Conservation (phyloP, 2,113 vertebrate genomes). For the Anser brachyrhynchus region DNA sequence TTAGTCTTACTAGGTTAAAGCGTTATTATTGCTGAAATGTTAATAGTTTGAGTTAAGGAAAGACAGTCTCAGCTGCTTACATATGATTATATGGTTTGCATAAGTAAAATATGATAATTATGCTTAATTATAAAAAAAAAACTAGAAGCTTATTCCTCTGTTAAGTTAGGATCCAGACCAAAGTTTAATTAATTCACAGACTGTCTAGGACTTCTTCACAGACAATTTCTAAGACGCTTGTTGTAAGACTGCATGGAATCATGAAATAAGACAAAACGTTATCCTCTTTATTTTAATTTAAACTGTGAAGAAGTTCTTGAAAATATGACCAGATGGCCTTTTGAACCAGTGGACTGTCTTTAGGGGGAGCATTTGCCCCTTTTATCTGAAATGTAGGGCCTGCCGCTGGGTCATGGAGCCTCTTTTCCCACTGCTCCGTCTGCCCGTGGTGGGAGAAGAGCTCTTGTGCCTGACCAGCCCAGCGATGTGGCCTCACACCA, state of each 20-base stretch:
- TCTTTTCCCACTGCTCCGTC: not conserved
- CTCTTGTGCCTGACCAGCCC: fast-evolving
- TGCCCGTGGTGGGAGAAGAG: not conserved
- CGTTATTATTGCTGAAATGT: not conserved
- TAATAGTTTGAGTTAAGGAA: slow-evolving; percentile 32
- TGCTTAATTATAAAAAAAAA: slow-evolving; percentile 39
- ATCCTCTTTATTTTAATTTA: not conserved
- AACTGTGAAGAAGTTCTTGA: not conserved
- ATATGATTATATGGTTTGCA: slow-evolving; percentile 21
- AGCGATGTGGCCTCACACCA: fast-evolving
- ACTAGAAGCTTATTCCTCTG: not conserved
- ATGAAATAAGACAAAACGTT: not conserved
- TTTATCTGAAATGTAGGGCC: not conserved
- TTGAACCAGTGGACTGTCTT: fast-evolving
- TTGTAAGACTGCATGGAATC: not conserved
- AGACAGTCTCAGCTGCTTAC: not conserved
- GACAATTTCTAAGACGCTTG: not conserved
- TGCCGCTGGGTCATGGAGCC: fast-evolving
- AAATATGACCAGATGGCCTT: not conserved
- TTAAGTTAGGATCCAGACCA: not conserved
- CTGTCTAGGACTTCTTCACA: not conserved
- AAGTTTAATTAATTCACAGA: slow-evolving; percentile 28
- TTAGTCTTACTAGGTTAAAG: not conserved
- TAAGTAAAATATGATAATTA: slow-evolving; percentile 33
- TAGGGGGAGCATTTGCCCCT: not conserved